Evolutionary conservation across 2,888 invertebrate species (phyloP), one percentile per base, ranked within the genome.

Genomic region (Eretmocerus hayati): DNA sequence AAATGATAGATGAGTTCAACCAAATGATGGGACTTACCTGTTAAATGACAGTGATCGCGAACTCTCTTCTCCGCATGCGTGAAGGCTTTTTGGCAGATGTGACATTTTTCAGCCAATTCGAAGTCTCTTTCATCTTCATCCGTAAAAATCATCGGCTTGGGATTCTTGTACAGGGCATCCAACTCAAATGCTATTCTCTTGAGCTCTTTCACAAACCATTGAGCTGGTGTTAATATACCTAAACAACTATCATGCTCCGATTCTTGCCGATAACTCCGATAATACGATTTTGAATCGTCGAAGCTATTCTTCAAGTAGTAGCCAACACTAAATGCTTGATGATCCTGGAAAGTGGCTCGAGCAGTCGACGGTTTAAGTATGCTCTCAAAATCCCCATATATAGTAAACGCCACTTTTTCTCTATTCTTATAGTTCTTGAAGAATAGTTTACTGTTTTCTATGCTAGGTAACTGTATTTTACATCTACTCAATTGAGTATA

Each of bases 311-410:
- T 21, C 1, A 31, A 26, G 26, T 38, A 47, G 5, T 22, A 48
- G 15, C 37, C 37, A 37, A 36, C n/a, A 22, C 32, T 36, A 11
- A 31, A 45, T n/a, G 32, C 37, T 45, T 31, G 9, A 31, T 38
- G 38, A 13, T 19, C 4, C 18, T 45, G 26, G 30, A 36, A 44
- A 15, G 42, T 43, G 31, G 36, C 15, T 15, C 42, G 32, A 18
- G 16, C 19, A 18, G 11, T 15, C 11, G 13, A 2, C 8, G 33
- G 31, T 23, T 46, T 26, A 23, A 50, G 36, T 2, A 53, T 22
- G 40, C 55, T 48, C 37, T 55, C 48, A 15, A 48, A 46, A 26
- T 57, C 55, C 0, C 47, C 54, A 30, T 52, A 49, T 0, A 51
- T 42, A 21, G 48, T 32, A 43, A 52, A 52, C 8, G 52, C 52